Evolutionary conservation across 2,888 invertebrate species (phyloP).

Genomic region (Eristalis pertinax): DNA sequence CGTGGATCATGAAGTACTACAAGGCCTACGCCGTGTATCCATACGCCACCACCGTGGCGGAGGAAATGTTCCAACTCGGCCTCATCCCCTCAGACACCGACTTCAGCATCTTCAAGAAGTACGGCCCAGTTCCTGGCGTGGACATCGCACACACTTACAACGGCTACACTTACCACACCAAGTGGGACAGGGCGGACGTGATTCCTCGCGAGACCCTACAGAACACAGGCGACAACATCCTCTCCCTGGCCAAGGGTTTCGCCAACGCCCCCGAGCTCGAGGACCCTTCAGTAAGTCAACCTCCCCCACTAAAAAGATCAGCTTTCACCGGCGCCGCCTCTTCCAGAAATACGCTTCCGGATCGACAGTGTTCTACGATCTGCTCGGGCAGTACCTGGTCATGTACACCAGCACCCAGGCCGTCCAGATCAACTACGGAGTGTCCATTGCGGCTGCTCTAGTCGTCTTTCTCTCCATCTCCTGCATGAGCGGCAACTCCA

Average conservation of each 20-base stretch:
- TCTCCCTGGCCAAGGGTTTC: constrained; percentile 82
- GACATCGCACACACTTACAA: constrained; percentile 89
- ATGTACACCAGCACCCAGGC: constrained; percentile 83
- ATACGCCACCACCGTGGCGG: constrained; percentile 83
- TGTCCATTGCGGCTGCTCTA: constrained; percentile 79
- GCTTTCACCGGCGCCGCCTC: not conserved
- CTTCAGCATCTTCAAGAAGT: constrained; percentile 85
- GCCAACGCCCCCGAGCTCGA: constrained; percentile 80
- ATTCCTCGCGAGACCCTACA: constrained; percentile 87
- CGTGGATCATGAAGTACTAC: constrained; percentile 85
- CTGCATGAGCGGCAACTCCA: constrained; percentile 75
- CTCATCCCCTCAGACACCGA: constrained; percentile 87
- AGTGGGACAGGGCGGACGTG: constrained; percentile 84
- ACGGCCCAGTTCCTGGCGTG: constrained; percentile 84
- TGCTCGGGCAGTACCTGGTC: constrained; percentile 86
- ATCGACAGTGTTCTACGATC: constrained; percentile 87
- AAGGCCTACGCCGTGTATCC: constrained; percentile 83
- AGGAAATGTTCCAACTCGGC: constrained; percentile 86
- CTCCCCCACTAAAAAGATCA: not conserved
- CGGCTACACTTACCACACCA: constrained; percentile 90
- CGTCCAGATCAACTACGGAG: constrained; percentile 77
- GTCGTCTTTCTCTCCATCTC: constrained; percentile 75
- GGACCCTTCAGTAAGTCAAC: constrained; percentile 75
- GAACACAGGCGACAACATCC: constrained; percentile 87
- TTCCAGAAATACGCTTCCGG: constrained; percentile 79